Conservation (phyloP, 2,113 vertebrate species). For the Aegotheles bennettii region DNA sequence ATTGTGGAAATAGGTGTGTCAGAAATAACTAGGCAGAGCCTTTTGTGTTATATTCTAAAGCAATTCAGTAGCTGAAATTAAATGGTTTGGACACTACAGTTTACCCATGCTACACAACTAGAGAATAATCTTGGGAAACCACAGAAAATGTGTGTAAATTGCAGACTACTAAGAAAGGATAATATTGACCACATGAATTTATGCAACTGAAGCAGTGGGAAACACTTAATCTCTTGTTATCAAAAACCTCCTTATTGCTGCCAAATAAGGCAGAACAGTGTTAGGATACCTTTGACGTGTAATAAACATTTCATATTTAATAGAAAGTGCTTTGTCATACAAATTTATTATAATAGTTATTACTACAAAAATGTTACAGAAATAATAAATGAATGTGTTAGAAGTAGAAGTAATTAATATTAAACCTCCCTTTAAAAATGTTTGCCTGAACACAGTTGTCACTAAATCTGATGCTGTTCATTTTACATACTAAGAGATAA, state of each 20-base stretch:
- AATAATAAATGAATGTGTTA: background rate
- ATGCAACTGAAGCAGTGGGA: background rate
- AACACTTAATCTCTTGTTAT: background rate
- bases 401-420: background rate
- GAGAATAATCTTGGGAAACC: background rate
- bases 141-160: background rate
- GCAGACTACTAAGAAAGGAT: background rate
- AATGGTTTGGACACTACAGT: background rate
- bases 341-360: background rate
- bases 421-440: background rate
- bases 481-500: background rate
- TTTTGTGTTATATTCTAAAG: background rate
- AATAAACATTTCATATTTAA: background rate
- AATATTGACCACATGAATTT: background rate
- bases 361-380: background rate
- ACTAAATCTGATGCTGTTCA: background rate
- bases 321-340: background rate
- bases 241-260: background rate
- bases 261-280: background rate
- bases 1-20: background rate
- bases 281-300: background rate
- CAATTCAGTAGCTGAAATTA: background rate
- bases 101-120: background rate
- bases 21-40: background rate
- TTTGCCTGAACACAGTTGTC: background rate